Evolutionary conservation across 2,113 vertebrate genomes (phyloP).

Genomic region (Neopipo cinnamomea): DNA sequence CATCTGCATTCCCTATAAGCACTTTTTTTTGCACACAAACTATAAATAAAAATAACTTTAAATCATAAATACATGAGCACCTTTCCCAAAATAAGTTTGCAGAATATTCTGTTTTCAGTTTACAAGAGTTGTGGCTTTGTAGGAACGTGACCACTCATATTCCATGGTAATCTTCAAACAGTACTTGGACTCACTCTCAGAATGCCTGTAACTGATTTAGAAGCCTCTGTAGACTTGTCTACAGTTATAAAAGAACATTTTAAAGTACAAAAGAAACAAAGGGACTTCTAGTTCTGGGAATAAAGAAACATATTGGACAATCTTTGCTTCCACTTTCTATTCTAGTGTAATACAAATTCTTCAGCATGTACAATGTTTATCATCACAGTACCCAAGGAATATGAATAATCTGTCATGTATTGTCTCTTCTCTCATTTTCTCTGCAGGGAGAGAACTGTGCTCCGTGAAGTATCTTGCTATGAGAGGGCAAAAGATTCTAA

Average conservation of each 20-base stretch:
- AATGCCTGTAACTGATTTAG: conserved; percentile 40
- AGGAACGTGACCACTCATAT: conserved; percentile 14
- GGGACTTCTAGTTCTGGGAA: conserved; percentile 10
- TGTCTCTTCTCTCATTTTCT: conserved; percentile 36
- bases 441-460: background rate
- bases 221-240: conserved; percentile 23
- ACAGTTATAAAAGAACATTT: conserved; percentile 34
- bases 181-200: background rate
- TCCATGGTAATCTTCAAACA: background rate
- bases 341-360: background rate
- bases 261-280: conserved; percentile 31
- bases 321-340: conserved; percentile 35
- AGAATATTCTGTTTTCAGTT: conserved; percentile 23
- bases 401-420: conserved; percentile 18
- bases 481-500: conserved; percentile 2
- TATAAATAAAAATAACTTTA: background rate
- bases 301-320: conserved; percentile 15
- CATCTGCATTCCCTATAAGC: background rate
- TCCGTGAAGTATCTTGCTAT: background rate
- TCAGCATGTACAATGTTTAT: conserved; percentile 28
- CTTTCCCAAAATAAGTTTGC: background rate
- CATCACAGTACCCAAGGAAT: conserved; percentile 7
- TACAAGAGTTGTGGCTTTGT: conserved; percentile 4
- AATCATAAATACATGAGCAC: background rate
- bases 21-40: background rate